Conservation (phyloP, 1,140 invertebrate species). For the Macrobrachium nipponense region DNA sequence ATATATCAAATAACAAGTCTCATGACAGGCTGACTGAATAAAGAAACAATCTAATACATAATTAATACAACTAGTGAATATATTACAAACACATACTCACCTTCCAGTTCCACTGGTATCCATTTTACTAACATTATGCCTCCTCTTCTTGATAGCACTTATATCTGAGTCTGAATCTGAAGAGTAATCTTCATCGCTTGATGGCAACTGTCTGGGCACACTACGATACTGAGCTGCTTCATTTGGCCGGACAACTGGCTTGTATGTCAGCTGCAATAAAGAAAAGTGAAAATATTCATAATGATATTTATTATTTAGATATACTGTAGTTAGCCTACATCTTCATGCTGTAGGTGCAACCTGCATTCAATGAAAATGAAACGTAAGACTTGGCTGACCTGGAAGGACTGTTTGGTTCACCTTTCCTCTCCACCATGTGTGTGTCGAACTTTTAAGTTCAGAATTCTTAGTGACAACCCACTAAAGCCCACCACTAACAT, state of each 20-base stretch:
- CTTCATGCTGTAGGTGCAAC: no score
- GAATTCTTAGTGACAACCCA: no score
- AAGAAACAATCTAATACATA: no score
- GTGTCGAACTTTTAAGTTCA: no score
- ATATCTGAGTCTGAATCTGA: constrained; percentile 42
- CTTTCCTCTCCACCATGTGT: no score
- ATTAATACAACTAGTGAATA: not conserved
- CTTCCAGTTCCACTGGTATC: constrained; percentile 32
- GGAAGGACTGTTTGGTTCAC: no score
- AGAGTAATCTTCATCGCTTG: constrained; percentile 39
- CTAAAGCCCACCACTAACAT: no score
- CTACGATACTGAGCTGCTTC: constrained; percentile 15
- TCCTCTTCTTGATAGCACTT: constrained; percentile 6
- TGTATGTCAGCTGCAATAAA: constrained; percentile 28
- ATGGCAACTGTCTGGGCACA: constrained; percentile 13
- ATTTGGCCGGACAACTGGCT: constrained; percentile 38
- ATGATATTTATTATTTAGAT: not conserved
- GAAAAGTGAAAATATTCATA: not conserved
- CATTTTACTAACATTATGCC: constrained; percentile 36
- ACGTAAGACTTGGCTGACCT: no score
- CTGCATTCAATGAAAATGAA: no score
- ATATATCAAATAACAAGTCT: no score
- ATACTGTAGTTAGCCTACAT: no score
- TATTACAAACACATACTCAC: not conserved
- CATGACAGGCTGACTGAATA: no score